Base-by-base conservation (phyloP, 2,113 vertebrate species). In the Rhabdornis inornatus region DNA sequence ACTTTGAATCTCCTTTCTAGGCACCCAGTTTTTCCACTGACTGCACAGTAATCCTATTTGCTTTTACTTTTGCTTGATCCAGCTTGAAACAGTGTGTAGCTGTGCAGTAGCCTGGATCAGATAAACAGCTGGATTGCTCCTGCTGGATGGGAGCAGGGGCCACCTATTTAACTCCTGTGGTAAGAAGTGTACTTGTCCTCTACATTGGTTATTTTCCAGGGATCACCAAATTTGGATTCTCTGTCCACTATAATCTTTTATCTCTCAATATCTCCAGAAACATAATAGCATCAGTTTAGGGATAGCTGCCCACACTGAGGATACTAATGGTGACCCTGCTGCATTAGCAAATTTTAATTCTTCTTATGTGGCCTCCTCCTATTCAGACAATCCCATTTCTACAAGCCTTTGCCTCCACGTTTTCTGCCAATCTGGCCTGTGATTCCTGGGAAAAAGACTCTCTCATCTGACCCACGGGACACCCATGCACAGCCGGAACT, bases 381-480 rank as follows among this genome's bases (percentile, higher is more conserved):
- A 11, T 78, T 90, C 83, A 92, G 60, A 71, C 47, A 84, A 75
- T 75, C 56, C 86, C 69, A 84, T 87, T 93, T 93, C 86, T 74
- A 92, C 93, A 17, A 94, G 83, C 77, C 76, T 95, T 94, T 90
- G 56, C 76, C 79, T 95, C 69, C 86, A 83, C 83, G 92, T 96
- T 97, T 96, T 93, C 92, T 95, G 83, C 72, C 92, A 95, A 95
- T 96, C 94, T 90, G 80, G 94, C 69, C 91, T 83, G 71, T 44
- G 89, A 82, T 95, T 95, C 95, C 94, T 97, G 94, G 96, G 95
- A 95, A 97, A 92, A 83, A 93, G 86, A 13, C 92, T 95, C 89
- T 95, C 94, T 94, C 86, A 86, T 93, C 76, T 95, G 94, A 97
- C 96, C 96, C 95, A 78, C 21, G 92, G 91, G 95, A 97, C 92